Evolutionary conservation across 35 echinoderm and acorn worm species (phyloP).

Genomic region (Ophiothrix spiculata): DNA sequence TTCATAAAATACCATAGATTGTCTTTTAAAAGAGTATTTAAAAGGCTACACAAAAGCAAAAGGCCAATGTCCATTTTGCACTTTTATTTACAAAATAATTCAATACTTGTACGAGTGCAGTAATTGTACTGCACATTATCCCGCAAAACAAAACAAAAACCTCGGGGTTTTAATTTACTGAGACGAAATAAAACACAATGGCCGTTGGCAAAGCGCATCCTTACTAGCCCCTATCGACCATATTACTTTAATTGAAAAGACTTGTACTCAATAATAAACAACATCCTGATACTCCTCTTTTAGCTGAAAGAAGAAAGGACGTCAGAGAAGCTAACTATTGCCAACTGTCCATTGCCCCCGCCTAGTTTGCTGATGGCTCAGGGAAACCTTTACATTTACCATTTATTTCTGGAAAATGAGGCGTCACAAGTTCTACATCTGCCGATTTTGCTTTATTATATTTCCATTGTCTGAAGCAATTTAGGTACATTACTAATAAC

Average conservation of each 20-base stretch:
- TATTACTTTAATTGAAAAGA: constrained; percentile 11
- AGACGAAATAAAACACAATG: background rate
- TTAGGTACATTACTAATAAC: too few relatives aligned
- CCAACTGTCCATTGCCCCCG: background rate
- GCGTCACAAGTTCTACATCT: too few relatives aligned
- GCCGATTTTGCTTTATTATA: too few relatives aligned
- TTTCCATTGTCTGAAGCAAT: too few relatives aligned
- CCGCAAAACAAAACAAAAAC: constrained; percentile 1
- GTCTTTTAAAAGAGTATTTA: too few relatives aligned
- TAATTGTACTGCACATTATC: constrained; percentile 1
- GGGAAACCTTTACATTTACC: too few relatives aligned
- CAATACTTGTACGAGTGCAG: background rate
- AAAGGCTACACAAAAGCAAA: too few relatives aligned
- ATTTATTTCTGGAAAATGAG: too few relatives aligned
- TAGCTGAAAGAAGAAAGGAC: background rate
- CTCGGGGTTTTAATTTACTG: constrained; percentile 2
- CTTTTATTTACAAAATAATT: constrained; percentile 2
- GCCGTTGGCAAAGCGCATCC: background rate
- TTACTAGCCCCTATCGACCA: background rate
- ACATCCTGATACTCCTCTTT: background rate
- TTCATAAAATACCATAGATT: too few relatives aligned
- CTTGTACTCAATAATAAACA: constrained; percentile 7
- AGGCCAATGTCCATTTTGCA: background rate
- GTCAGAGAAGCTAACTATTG: background rate
- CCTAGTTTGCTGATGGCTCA: background rate